phyloP scores from a whole-genome alignment of 2,113 vertebrate species.

The Monopterus albus region DNA sequence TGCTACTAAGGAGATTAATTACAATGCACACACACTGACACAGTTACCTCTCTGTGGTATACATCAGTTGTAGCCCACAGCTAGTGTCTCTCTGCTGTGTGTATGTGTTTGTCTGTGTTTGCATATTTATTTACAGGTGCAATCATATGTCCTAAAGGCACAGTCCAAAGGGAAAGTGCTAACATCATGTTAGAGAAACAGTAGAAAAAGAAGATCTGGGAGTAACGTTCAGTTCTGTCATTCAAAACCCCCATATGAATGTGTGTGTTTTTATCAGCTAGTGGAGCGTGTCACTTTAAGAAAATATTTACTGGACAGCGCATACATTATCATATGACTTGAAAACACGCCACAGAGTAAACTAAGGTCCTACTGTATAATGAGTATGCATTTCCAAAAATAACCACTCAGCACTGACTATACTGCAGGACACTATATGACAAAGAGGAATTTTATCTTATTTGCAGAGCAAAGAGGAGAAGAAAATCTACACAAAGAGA shows the following conservation, averaged over 20 bases:
- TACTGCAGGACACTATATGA: neutral
- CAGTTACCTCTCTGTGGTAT: slow-evolving; percentile 62
- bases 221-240: slow-evolving; percentile 45
- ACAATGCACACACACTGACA: slow-evolving; percentile 69
- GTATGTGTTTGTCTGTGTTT: slow-evolving; percentile 63
- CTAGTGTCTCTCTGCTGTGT: slow-evolving; percentile 67
- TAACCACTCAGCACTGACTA: neutral
- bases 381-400: neutral
- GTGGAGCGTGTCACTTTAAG: slow-evolving; percentile 32
- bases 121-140: slow-evolving; percentile 80
- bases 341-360: neutral
- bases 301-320: slow-evolving; percentile 45
- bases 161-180: slow-evolving; percentile 67
- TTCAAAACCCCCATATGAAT: slow-evolving; percentile 38
- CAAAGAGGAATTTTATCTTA: neutral
- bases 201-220: slow-evolving; percentile 48
- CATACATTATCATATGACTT: slow-evolving; percentile 40
- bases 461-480: too few species aligned
- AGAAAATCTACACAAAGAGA: neutral
- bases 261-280: slow-evolving; percentile 15
- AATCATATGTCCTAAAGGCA: slow-evolving; percentile 69
- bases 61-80: slow-evolving; percentile 74
- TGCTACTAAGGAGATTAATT: slow-evolving; percentile 76
- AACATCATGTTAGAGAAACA: slow-evolving; percentile 57
- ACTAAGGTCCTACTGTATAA: neutral